A percentile compares a stretch with the other conserved stretches of the same genome.
Conservation (phyloP, 2,113 vertebrate genomes). For the Orthonyx spaldingii region DNA sequence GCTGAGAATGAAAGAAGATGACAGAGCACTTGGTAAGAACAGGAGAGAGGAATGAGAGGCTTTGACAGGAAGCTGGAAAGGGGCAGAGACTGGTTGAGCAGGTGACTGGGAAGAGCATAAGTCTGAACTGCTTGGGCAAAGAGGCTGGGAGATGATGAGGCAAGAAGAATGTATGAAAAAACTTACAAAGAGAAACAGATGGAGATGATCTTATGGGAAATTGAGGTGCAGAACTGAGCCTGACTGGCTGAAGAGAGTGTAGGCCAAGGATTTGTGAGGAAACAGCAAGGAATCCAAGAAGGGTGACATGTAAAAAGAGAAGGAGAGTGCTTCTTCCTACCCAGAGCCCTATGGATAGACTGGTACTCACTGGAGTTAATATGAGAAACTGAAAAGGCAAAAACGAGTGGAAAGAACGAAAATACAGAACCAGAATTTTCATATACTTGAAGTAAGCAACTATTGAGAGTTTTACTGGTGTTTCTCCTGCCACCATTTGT, state of each 20-base stretch:
- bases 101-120: not conserved
- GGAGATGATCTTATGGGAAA: not conserved
- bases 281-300: not conserved
- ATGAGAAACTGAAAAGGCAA: not conserved
- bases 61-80: not conserved
- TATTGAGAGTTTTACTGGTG: not conserved
- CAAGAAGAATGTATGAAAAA: not conserved
- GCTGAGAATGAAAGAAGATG: not conserved
- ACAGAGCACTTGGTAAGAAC: not conserved
- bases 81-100: not conserved
- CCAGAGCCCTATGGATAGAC: not conserved
- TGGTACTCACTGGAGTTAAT: not conserved
- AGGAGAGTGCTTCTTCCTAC: not conserved
- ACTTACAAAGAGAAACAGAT: not conserved
- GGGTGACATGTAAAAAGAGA: fast-evolving
- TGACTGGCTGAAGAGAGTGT: not conserved
- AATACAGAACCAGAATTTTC: not conserved
- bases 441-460: not conserved
- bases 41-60: not conserved
- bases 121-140: not conserved
- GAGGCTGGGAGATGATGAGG: not conserved
- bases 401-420: not conserved
- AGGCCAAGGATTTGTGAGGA: not conserved
- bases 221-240: not conserved
- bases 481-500: not conserved